These are phyloP conservation scores for Oncorhynchus kisutch DNA, from an alignment of 2,113 vertebrate genomes.

Conservation along the genomic window DNA sequence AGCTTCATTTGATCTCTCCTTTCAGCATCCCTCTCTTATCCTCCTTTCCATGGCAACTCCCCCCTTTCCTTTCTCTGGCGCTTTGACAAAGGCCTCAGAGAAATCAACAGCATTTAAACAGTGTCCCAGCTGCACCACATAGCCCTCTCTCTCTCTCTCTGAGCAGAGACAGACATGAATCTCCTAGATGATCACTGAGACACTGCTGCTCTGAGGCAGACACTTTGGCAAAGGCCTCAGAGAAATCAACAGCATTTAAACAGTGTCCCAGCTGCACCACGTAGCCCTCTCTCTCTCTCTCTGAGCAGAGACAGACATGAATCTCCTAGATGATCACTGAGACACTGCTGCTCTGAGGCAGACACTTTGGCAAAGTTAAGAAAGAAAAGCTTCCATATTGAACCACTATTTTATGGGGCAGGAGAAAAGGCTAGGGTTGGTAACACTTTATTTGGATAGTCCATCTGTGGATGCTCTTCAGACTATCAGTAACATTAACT, in stretches of 20 bases:
- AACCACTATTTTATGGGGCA: conserved; percentile 33
- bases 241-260: conserved; percentile 57
- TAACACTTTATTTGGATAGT: no score
- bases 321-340: conserved; percentile 55
- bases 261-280: conserved; percentile 26
- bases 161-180: conserved; percentile 52
- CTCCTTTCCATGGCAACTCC: conserved; percentile 29
- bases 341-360: not conserved
- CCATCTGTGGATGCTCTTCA: no score
- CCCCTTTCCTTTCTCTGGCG: conserved; percentile 20
- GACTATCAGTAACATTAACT: no score
- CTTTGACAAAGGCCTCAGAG: conserved; percentile 38
- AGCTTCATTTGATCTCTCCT: conserved; percentile 29
- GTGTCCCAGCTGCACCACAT: conserved; percentile 26
- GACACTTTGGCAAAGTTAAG: conserved; percentile 35
- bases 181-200: conserved; percentile 50
- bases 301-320: conserved; percentile 46
- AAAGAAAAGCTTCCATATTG: conserved; percentile 46
- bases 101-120: conserved; percentile 53
- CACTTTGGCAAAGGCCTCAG: conserved; percentile 43
- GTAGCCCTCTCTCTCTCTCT: conserved; percentile 6
- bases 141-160: conserved; percentile 2
- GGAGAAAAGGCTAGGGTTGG: conserved; percentile 31
- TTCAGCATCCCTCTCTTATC: conserved; percentile 1
- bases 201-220: not conserved